Evolutionary conservation across 2,888 invertebrate species (phyloP), one percentile per base, ranked within the genome.

Genomic region (Eremobia ochroleuca): DNA sequence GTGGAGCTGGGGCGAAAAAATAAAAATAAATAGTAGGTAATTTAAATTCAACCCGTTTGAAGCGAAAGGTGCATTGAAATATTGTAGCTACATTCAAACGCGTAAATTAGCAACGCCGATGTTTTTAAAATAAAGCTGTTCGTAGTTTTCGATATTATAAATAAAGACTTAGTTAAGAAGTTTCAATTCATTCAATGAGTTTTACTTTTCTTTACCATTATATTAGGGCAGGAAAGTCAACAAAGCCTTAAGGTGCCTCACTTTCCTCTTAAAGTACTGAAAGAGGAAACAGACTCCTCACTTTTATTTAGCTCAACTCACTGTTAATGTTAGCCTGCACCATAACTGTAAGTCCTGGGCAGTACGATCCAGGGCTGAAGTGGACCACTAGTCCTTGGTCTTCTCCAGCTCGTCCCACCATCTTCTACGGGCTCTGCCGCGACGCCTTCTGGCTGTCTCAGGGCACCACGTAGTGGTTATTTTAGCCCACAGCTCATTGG

Each of bases 41-140:
- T 85, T 82, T 82, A 85, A 74, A 85, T 79, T 82, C 79, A 73
- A 78, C 78, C 64, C 72, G 85, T 69, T 82, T 75, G 62, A 64
- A 74, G 49, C 62, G 59, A 37, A 59, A 78, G 68, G 58, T 66
- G 25, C 49, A 40, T 71, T 66, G 71, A 65, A 82, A 85, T 79
- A 73, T 77, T 77, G 67, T 68, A 78, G 70, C n/a, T 55, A 52
- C 74, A 66, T 74, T 75, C 46, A 66, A 43, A 67, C 71, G 43
- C 18, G 40, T 70, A 58, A 67, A 70, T 70, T 64, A 68, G 13
- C 25, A n/a, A 55, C 25, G 31, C 13, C n/a, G 55, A 15, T 66
- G 40, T 70, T 76, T 64, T 66, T n/a, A n/a, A 52, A 43, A 28
- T 21, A n/a, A 64, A 40, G 25, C 34, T 49, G 37, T 64, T 64